phyloP scores from a whole-genome alignment of 2,888 invertebrate genomes.

The Adelognathus sp. region DNA sequence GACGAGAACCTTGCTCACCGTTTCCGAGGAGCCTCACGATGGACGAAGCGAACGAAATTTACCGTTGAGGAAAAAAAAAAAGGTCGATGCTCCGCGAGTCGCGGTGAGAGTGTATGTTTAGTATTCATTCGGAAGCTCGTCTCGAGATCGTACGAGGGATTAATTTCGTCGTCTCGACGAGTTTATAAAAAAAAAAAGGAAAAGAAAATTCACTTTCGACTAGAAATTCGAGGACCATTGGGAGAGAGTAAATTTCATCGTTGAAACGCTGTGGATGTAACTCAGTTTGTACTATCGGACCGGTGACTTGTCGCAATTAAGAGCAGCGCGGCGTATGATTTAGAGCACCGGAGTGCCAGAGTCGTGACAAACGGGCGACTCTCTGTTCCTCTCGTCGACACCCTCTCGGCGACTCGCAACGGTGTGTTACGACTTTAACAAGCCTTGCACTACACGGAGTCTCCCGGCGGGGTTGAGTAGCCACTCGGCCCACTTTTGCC shows the following conservation, averaged over 20 bases:
- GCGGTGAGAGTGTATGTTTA: constrained; percentile 28
- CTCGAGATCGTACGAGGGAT: constrained; percentile 28
- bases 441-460: not conserved
- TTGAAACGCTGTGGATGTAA: not conserved
- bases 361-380: constrained; percentile 35
- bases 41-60: constrained; percentile 32
- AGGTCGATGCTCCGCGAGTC: constrained; percentile 52
- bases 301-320: constrained; percentile 24
- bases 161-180: constrained; percentile 36
- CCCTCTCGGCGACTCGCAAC: not conserved
- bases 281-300: not conserved
- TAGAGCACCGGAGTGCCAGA: constrained; percentile 14
- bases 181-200: not conserved
- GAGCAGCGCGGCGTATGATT: constrained; percentile 21
- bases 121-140: constrained; percentile 57
- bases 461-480: not conserved
- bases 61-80: constrained; percentile 55
- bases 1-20: not conserved
- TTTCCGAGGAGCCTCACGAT: not conserved
- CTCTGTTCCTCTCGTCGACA: not conserved
- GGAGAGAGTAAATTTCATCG: not conserved
- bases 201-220: constrained; percentile 25
- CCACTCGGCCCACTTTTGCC: not conserved
- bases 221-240: not conserved
- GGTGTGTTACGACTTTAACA: constrained; percentile 7